Evolutionary conservation across 2,888 invertebrate genomes (phyloP).

Genomic region (Tigriopus californicus): DNA sequence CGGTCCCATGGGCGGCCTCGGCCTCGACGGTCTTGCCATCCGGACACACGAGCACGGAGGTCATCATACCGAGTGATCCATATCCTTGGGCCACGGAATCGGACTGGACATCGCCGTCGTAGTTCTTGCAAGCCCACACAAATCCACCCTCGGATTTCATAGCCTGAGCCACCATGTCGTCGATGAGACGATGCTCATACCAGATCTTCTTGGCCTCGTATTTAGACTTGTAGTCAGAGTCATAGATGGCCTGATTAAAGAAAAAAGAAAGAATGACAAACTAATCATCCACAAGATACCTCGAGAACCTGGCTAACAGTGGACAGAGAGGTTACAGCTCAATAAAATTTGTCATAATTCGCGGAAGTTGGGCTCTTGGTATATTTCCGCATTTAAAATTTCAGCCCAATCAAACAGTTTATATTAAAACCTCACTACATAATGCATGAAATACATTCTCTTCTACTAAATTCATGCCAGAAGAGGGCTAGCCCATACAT

Average conservation of each 20-base stretch:
- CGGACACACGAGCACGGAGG: conserved; percentile 85
- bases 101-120: conserved; percentile 96
- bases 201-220: conserved; percentile 74
- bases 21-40: conserved; percentile 96
- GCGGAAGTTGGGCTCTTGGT: too few relatives aligned
- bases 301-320: too few relatives aligned
- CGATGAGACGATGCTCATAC: conserved; percentile 96
- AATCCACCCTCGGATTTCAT: conserved; percentile 98
- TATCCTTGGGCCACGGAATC: conserved; percentile 95
- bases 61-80: conserved; percentile 53
- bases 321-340: too few relatives aligned
- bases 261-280: too few relatives aligned
- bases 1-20: conserved; percentile 96
- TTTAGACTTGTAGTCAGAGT: conserved; percentile 53
- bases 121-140: conserved; percentile 99
- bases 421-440: too few relatives aligned
- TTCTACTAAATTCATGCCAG: too few relatives aligned
- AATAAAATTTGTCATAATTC: too few relatives aligned
- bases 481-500: too few relatives aligned
- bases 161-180: conserved; percentile 96
- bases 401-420: too few relatives aligned
- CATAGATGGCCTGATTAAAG: conserved; percentile 6
- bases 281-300: too few relatives aligned
- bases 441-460: too few relatives aligned
- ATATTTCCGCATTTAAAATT: too few relatives aligned